These are phyloP conservation scores for Poeciliopsis turneri DNA, from an alignment of 2,797 vertebrate species.

Conservation along the genomic window DNA sequence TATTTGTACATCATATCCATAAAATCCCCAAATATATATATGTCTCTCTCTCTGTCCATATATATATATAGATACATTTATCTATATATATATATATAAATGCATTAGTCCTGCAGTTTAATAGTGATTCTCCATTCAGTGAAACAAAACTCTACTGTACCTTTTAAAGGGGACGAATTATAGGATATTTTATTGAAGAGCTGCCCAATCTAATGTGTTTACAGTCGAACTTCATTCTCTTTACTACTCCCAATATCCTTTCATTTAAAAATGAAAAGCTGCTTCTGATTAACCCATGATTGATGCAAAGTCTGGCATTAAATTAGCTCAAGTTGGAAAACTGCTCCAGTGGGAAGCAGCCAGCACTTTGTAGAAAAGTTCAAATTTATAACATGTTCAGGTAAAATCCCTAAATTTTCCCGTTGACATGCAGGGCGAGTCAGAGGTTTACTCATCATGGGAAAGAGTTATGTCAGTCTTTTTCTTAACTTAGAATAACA, in stretches of 20 bases:
- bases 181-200: not conserved
- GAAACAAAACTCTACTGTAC: slow-evolving; percentile 7
- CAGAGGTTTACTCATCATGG: not conserved
- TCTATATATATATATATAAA: not conserved
- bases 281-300: not conserved
- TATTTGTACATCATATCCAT: slow-evolving; percentile 65
- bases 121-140: slow-evolving; percentile 15
- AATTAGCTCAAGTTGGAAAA: not conserved
- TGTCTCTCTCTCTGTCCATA: not conserved
- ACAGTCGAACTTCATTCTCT: not conserved
- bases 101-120: slow-evolving; percentile 60
- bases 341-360: not conserved
- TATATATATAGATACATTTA: not conserved
- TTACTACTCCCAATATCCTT: not conserved
- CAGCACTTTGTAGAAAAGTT: not conserved
- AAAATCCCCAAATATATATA: slow-evolving; percentile 28
- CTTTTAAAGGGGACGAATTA: slow-evolving; percentile 3
- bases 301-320: not conserved
- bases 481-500: not conserved
- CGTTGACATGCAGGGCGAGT: not conserved
- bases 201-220: not conserved
- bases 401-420: not conserved
- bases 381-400: not conserved
- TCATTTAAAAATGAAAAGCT: not conserved
- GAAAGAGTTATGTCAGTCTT: not conserved